Evolutionary conservation across 2,888 invertebrate species (phyloP).

Genomic region (Drosophila pseudotakahashii): DNA sequence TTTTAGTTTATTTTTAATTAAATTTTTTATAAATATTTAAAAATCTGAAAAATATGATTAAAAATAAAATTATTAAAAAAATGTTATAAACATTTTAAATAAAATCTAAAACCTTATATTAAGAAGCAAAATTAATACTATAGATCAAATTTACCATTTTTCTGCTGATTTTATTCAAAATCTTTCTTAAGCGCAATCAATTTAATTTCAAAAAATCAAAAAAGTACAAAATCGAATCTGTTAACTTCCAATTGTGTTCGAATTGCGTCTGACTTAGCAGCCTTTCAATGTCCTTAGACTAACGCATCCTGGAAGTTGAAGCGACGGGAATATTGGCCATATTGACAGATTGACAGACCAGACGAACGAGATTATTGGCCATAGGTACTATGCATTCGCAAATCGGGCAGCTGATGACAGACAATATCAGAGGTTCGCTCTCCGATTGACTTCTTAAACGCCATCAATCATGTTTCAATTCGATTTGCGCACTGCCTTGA

Average conservation of each 20-base stretch:
- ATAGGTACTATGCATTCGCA: conserved; percentile 3
- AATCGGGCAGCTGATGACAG: conserved; percentile 30
- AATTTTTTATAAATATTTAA: too few species aligned
- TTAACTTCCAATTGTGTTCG: not conserved
- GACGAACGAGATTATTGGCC: conserved; percentile 35
- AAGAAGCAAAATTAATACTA: too few species aligned
- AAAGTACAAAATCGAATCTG: not conserved
- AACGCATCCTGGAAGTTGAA: conserved; percentile 1
- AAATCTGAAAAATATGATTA: too few species aligned
- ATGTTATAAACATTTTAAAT: not conserved
- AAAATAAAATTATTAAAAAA: too few species aligned
- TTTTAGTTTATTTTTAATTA: too few species aligned
- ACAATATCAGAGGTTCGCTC: conserved; percentile 11
- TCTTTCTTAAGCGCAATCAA: not conserved
- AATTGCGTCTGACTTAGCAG: conserved; percentile 27
- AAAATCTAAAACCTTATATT: too few species aligned
- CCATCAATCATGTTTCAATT: conserved; percentile 32
- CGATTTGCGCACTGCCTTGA: conserved; percentile 1
- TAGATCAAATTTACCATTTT: too few species aligned
- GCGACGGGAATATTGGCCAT: conserved; percentile 23
- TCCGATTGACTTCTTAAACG: conserved; percentile 22
- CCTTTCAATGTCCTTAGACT: not conserved
- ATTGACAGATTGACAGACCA: conserved; percentile 22
- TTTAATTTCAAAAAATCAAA: not conserved
- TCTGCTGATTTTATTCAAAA: not conserved